phyloP scores from a whole-genome alignment of 2,888 invertebrate genomes.

The Julus scandinavius region DNA sequence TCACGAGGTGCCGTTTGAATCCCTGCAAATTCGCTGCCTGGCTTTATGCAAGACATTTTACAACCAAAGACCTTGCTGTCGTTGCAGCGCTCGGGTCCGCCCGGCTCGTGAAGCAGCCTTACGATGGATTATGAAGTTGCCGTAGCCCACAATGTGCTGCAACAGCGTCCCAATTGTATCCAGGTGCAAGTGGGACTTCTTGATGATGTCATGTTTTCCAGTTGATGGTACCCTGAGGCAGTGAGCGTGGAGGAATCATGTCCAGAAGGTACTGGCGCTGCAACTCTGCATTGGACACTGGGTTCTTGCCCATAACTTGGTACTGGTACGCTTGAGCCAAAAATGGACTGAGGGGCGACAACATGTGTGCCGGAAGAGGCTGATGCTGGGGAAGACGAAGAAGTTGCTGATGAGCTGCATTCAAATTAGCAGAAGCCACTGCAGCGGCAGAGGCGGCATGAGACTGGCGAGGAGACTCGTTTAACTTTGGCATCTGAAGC shows the following conservation, averaged over 20 bases:
- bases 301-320: constrained; percentile 63
- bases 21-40: not conserved
- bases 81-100: not conserved
- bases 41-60: not conserved
- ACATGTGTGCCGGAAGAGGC: constrained; percentile 80
- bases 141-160: constrained; percentile 36
- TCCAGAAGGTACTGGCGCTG: constrained; percentile 96
- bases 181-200: constrained; percentile 30
- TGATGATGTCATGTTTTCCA: constrained; percentile 57
- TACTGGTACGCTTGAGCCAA: constrained; percentile 69
- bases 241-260: constrained; percentile 79
- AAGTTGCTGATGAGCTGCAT: constrained; percentile 75
- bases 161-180: constrained; percentile 48
- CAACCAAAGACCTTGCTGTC: not conserved
- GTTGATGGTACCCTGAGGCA: constrained; percentile 59
- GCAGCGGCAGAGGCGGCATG: constrained; percentile 59
- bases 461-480: constrained; percentile 58
- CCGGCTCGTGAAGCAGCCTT: not conserved
- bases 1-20: not conserved
- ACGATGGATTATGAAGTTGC: constrained; percentile 20
- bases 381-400: constrained; percentile 73
- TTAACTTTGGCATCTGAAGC: constrained; percentile 55
- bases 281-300: constrained; percentile 68
- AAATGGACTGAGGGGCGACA: constrained; percentile 78
- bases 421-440: constrained; percentile 81